phyloP scores from a whole-genome alignment of 2,888 invertebrate species.

The Orchestes rusci region DNA sequence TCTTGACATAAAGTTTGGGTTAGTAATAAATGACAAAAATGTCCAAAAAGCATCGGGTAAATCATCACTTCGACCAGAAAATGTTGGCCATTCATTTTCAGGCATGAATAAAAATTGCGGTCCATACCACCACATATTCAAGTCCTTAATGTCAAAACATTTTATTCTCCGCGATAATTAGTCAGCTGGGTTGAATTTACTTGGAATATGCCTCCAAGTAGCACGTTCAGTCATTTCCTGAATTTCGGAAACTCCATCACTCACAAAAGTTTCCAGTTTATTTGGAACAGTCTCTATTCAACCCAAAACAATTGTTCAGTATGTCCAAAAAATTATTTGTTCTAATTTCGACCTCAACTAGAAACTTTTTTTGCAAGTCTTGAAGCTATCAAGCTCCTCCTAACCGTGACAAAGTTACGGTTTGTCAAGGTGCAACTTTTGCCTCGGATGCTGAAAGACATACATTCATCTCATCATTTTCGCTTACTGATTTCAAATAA shows the following conservation, averaged over 20 bases:
- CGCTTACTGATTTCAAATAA: neutral
- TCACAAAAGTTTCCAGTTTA: too few relatives aligned
- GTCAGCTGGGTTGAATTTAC: neutral
- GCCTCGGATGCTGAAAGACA: neutral
- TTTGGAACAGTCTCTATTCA: too few relatives aligned
- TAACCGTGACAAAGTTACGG: neutral
- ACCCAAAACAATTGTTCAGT: neutral
- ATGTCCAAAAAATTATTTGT: neutral
- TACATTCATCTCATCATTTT: neutral
- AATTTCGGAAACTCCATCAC: neutral
- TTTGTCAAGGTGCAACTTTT: too few relatives aligned
- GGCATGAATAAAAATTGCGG: too few relatives aligned
- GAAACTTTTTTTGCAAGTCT: conserved; percentile 13
- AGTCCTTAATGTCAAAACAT: neutral
- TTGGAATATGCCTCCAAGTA: neutral
- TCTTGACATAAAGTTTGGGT: too few relatives aligned
- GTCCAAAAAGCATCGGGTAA: too few relatives aligned
- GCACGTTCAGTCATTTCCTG: neutral
- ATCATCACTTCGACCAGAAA: neutral
- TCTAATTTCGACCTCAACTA: neutral
- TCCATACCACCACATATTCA: too few relatives aligned
- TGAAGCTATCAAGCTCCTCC: too few relatives aligned
- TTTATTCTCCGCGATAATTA: too few relatives aligned
- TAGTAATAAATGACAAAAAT: too few relatives aligned
- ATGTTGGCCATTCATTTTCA: neutral